phyloP scores from a whole-genome alignment of 1,140 invertebrate species.

The Nixonia krombeini region DNA sequence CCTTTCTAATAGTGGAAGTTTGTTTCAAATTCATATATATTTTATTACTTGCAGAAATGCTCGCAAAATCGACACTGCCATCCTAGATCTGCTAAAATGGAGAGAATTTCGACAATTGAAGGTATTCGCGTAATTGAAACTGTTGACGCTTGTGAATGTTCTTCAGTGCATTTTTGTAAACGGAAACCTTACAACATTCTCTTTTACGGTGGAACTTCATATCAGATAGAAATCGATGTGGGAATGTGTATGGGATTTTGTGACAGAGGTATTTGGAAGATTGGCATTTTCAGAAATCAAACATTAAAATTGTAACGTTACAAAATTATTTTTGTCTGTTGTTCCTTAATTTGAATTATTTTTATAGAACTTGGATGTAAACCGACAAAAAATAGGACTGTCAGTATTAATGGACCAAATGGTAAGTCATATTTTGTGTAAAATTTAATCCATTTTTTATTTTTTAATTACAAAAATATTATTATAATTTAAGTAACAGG shows the following conservation, averaged over 20 bases:
- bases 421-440: slow-evolving; percentile 49
- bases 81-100: slow-evolving; percentile 59
- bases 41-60: slow-evolving; percentile 58
- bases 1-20: neutral
- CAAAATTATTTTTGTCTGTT: neutral
- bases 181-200: slow-evolving; percentile 62
- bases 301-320: neutral
- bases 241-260: slow-evolving; percentile 70
- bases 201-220: slow-evolving; percentile 69
- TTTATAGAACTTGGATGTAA: slow-evolving; percentile 62
- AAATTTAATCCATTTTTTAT: slow-evolving; percentile 1
- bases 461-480: too few relatives aligned
- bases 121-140: slow-evolving; percentile 66
- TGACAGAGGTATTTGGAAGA: slow-evolving; percentile 47
- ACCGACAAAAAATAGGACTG: slow-evolving; percentile 67
- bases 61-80: slow-evolving; percentile 60
- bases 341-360: slow-evolving; percentile 2
- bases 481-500: too few relatives aligned
- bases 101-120: slow-evolving; percentile 68
- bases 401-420: slow-evolving; percentile 71
- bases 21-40: neutral
- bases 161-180: slow-evolving; percentile 59
- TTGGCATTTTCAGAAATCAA: neutral
- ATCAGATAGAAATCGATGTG: slow-evolving; percentile 69
- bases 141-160: slow-evolving; percentile 70